Base-by-base conservation (phyloP, 2,113 vertebrate species). In the Gavia stellata region DNA sequence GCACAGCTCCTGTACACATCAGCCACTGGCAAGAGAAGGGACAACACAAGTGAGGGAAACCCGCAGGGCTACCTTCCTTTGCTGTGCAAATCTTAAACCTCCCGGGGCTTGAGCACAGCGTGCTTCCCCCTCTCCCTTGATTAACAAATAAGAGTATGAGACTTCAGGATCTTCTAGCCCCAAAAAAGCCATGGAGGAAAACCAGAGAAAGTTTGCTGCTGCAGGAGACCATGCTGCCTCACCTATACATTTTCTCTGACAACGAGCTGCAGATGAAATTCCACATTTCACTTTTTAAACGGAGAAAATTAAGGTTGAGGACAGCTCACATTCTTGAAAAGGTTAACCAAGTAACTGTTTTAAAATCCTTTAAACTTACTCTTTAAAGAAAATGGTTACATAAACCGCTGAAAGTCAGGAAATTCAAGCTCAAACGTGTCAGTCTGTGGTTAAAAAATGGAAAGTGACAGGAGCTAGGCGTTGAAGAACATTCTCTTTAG, bases 401-500 rank as follows among this genome's bases (percentile, higher is more conserved):
- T 58, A 98, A 98, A 95, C 96, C 50, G 0, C 80, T 11, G 56
- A 96, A 97, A 97, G 95, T 95, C 98, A 98, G 98, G 98, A 98
- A 98, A 98, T 97, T 97, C 55, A 74, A 98, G 97, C 97, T 98
- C 96, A 98, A 98, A 97, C 29, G 94, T 98, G 97, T 98, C 97
- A 98, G 95, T 97, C 95, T 98, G 98, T 98, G 98, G 98, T 98
- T 98, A 97, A 97, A 98, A 97, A 98, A 96, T 97, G 97, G 97
- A 97, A 98, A 98, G 97, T 94, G 96, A 96, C 93, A 95, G 94
- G 92, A 96, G 94, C 94, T 95, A 88, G 82, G 65, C 75, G 91
- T 88, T 97, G 93, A 97, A 96, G 96, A 97, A 97, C 83, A 87
- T 67, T 94, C 95, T 96, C 96, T 97, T 96, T 94, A 91, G 74